These are phyloP conservation scores for Leucopsar rothschildi DNA, from an alignment of 2,113 vertebrate species.

Conservation along the genomic window DNA sequence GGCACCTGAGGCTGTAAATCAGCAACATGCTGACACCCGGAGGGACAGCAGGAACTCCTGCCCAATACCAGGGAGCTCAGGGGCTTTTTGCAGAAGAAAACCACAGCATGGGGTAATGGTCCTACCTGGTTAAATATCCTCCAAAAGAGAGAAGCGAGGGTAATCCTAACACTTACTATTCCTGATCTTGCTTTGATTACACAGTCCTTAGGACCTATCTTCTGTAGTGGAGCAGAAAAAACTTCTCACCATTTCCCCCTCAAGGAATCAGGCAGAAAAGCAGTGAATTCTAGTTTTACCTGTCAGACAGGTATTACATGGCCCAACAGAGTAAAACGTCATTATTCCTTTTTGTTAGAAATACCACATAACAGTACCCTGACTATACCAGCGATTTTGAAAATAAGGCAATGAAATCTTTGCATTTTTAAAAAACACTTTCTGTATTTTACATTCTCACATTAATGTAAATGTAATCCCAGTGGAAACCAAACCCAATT, in stretches of 20 bases:
- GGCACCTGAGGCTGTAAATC: neutral
- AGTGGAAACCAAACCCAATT: neutral
- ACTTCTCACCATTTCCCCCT: neutral
- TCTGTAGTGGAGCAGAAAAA: neutral
- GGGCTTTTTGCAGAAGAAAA: neutral
- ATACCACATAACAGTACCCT: neutral
- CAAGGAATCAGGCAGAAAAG: neutral
- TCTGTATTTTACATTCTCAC: neutral
- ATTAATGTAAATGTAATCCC: neutral
- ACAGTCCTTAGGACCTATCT: neutral
- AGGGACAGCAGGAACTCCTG: neutral
- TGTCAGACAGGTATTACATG: neutral
- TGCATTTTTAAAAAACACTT: neutral
- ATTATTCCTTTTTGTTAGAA: neutral
- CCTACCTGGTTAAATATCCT: neutral
- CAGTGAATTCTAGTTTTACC: neutral
- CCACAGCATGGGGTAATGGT: neutral
- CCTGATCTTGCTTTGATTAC: neutral
- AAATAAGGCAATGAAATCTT: neutral
- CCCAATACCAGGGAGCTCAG: neutral
- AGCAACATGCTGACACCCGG: accelerated
- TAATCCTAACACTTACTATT: neutral
- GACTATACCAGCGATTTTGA: neutral
- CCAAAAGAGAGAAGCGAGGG: neutral
- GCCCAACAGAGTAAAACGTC: neutral